Base-by-base conservation (phyloP, 2,888 invertebrate genomes). In the Sisyra nigra region DNA sequence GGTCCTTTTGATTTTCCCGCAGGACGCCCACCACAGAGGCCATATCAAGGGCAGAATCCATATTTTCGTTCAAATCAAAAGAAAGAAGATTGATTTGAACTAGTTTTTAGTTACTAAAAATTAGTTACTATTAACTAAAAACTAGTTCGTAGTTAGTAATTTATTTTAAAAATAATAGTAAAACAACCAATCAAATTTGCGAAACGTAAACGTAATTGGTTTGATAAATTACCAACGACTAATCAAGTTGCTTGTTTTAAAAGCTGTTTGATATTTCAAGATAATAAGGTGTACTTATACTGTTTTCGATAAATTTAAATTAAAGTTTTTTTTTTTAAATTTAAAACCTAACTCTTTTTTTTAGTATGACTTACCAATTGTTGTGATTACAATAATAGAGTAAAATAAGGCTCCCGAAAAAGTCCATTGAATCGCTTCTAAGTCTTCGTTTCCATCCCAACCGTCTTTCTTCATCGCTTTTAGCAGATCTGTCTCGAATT, bases 361-460 rank as follows among this genome's bases (percentile, higher is more conserved):
- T n/a, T n/a, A n/a, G n/a, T n/a, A 30, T 3, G 39, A 65, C 78
- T 74, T 58, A 91, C 92, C 93, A 50, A 93, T 93, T 30, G 93
- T 93, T 43, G 93, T 93, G 61, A 93, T 93, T 51, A 93, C 91
- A 52, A 93, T 89, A 57, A 94, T 92, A 52, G 91, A 91, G 67
- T 92, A 93, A 66, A 93, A 87, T 14, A 94, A 70, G 0, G 92
- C 86, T 10, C 92, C 92, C 15, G 80, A 80, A 62, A 81, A 82
- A 37, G 86, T 85, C 88, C 89, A 87, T 60, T 88, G 86, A 4
- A 68, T 62, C 45, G 63, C 66, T 8, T 62, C 58, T 2, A 53
- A 51, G 41, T 66, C 62, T 46, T 70, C 69, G 54, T 74, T 77
- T 41, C 91, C 91, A 57, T 91, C 87, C 87, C 89, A 91, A 3